Evolutionary conservation across 2,113 vertebrate genomes (phyloP).

Genomic region (Ceyx cyanopectus): DNA sequence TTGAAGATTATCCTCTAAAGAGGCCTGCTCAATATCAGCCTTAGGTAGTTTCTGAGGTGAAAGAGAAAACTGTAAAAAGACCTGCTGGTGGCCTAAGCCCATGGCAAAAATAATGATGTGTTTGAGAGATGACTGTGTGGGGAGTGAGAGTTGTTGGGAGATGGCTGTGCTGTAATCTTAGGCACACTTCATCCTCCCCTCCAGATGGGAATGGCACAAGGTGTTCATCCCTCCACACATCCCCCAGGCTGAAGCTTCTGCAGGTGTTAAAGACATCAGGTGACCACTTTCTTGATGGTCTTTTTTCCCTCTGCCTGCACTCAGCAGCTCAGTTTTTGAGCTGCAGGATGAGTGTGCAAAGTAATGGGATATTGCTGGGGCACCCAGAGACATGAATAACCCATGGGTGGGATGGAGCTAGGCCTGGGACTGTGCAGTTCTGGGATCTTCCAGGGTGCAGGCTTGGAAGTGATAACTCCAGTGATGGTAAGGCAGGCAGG

Average conservation of each 20-base stretch:
- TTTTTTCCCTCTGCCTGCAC: neutral
- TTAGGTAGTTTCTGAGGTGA: constrained; percentile 17
- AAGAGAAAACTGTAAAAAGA: neutral
- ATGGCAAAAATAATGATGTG: constrained; percentile 3
- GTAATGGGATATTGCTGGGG: neutral
- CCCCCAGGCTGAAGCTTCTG: neutral
- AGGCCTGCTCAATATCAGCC: constrained; percentile 3
- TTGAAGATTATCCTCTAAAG: neutral
- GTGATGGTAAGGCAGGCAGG: neutral
- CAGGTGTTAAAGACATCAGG: constrained; percentile 8
- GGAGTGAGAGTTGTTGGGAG: neutral
- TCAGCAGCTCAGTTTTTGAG: neutral
- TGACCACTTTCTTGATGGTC: neutral
- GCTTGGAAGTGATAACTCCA: neutral
- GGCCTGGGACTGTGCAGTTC: neutral
- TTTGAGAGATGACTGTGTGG: neutral
- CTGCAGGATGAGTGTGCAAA: neutral
- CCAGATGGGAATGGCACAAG: rapidly evolving
- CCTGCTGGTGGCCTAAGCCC: neutral
- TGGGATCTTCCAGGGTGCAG: rapidly evolving
- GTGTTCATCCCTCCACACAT: neutral
- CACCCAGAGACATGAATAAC: neutral
- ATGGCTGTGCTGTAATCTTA: neutral
- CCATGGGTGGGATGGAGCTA: neutral
- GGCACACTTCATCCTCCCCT: neutral